Percentiles rank a stretch among this genome's conserved stretches.
These are phyloP conservation scores for Xenopus borealis DNA, from an alignment of 2,113 vertebrate species.

Conservation along the genomic window DNA sequence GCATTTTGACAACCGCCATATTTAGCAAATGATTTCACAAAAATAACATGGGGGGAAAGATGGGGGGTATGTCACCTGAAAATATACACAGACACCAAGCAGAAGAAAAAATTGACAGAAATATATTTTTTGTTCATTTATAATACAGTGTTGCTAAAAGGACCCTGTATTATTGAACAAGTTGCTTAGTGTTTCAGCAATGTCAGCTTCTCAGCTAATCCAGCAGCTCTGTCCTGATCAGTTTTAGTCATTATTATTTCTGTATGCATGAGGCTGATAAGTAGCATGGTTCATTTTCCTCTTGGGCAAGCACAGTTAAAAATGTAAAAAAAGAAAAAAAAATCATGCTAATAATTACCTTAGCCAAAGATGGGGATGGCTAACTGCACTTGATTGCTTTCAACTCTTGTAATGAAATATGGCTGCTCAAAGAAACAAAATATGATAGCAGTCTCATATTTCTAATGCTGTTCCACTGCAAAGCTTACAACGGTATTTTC, in stretches of 20 bases:
- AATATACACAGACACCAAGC: too few species aligned
- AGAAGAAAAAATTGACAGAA: too few species aligned
- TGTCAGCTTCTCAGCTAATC: conserved; percentile 64
- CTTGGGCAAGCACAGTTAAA: conserved; percentile 73
- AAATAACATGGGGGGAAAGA: too few species aligned
- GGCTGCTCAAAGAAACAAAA: conserved; percentile 53
- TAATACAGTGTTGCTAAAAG: neutral
- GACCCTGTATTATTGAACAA: neutral
- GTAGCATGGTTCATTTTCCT: conserved; percentile 79
- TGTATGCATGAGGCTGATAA: conserved; percentile 79
- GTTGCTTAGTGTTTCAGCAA: neutral
- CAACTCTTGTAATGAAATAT: conserved; percentile 73
- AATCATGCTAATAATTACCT: conserved; percentile 74
- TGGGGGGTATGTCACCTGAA: too few species aligned
- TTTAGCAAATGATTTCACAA: too few species aligned
- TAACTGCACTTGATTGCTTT: conserved; percentile 77
- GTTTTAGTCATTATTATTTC: conserved; percentile 66
- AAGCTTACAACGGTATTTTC: conserved; percentile 59
- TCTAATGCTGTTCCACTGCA: conserved; percentile 49
- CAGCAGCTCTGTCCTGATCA: conserved; percentile 57
- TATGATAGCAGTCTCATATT: conserved; percentile 53
- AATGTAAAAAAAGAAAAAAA: conserved; percentile 20
- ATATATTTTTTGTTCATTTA: too few species aligned
- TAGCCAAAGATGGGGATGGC: conserved; percentile 59
- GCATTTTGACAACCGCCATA: too few species aligned